A percentile compares a stretch with the other conserved stretches of the same genome.
These are phyloP conservation scores for Podotricha telesiphe DNA, from an alignment of 2,888 invertebrate species.

Conservation along the genomic window DNA sequence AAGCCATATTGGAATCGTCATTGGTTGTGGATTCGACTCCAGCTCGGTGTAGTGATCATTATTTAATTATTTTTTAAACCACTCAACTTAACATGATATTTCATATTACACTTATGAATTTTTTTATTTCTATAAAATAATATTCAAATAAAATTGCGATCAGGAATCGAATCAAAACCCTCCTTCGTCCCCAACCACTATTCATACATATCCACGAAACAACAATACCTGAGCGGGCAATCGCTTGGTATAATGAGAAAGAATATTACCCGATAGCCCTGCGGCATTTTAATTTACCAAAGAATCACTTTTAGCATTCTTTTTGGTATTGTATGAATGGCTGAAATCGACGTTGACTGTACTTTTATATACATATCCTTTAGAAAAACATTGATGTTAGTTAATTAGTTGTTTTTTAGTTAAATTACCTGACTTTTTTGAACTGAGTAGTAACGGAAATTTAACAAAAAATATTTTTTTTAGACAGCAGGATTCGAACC, in stretches of 20 bases:
- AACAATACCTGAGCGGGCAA: slow-evolving; percentile 69
- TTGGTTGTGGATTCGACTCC: too few species aligned
- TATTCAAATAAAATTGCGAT: not conserved
- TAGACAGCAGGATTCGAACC: too few species aligned
- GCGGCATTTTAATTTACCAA: slow-evolving; percentile 81
- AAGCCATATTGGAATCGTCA: too few species aligned
- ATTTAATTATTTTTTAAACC: too few species aligned
- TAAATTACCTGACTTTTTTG: not conserved
- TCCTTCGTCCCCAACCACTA: not conserved
- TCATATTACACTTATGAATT: too few species aligned
- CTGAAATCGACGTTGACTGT: slow-evolving; percentile 35
- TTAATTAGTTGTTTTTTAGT: too few species aligned
- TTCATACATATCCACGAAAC: slow-evolving; percentile 42
- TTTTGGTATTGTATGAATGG: slow-evolving; percentile 56
- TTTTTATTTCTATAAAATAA: too few species aligned
- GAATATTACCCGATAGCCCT: slow-evolving; percentile 77
- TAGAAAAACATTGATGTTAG: too few species aligned
- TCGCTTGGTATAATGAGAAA: slow-evolving; percentile 69
- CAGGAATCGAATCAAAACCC: slow-evolving; percentile 1
- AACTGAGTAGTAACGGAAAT: too few species aligned
- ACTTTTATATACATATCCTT: not conserved
- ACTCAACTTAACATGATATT: too few species aligned
- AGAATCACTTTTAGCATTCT: slow-evolving; percentile 68
- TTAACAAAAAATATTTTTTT: too few species aligned
- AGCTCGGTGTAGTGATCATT: too few species aligned